Evolutionary conservation across 2,888 invertebrate species (phyloP).

Genomic region (Brassicogethes aeneus): DNA sequence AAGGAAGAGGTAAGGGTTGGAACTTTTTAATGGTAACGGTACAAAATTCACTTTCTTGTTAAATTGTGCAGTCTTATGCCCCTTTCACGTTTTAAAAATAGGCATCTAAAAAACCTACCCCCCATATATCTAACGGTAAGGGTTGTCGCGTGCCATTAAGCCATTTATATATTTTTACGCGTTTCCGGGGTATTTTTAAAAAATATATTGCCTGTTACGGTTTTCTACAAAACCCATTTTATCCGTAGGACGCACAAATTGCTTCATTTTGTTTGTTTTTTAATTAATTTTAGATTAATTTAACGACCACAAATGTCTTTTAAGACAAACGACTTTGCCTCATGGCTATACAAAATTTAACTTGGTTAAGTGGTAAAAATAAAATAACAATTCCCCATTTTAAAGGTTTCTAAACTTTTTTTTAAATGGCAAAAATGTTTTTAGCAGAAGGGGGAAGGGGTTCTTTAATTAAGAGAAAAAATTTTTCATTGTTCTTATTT

Average conservation of each 20-base stretch:
- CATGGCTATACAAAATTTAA: no score
- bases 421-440: no score
- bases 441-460: no score
- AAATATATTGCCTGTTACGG: slow-evolving; percentile 3
- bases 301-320: no score
- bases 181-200: background rate
- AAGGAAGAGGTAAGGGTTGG: slow-evolving; percentile 9
- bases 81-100: background rate
- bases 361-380: no score
- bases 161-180: slow-evolving; percentile 1
- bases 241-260: background rate
- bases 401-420: no score
- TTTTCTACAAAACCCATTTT: slow-evolving; percentile 1
- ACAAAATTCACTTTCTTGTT: slow-evolving; percentile 16
- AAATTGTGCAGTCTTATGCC: background rate
- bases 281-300: no score
- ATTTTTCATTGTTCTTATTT: no score
- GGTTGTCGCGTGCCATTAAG: slow-evolving; percentile 1
- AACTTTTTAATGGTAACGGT: slow-evolving; percentile 12
- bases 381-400: no score
- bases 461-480: no score
- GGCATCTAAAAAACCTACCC: slow-evolving; percentile 3
- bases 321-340: no score
- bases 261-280: background rate
- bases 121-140: slow-evolving; percentile 2